Evolutionary conservation across 2,888 invertebrate genomes (phyloP).

Genomic region (Aleiodes testaceus): DNA sequence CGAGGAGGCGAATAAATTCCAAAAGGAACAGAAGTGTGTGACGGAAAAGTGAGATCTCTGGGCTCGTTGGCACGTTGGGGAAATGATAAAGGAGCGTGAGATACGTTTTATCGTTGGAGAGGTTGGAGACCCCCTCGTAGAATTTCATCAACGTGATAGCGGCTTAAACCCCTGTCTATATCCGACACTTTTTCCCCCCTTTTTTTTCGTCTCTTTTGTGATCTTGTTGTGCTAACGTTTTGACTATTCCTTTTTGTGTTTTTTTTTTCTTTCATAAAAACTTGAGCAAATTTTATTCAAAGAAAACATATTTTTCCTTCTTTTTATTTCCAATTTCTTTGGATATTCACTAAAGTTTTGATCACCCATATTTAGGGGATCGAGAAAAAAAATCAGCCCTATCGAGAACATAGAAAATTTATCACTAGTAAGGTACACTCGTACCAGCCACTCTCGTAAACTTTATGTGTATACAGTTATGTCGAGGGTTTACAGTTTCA

Average conservation of each 20-base stretch:
- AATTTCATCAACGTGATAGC: conserved; percentile 60
- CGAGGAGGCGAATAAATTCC: conserved; percentile 37
- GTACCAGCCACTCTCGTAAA: conserved; percentile 22
- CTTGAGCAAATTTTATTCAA: too few relatives aligned
- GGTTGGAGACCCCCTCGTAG: conserved; percentile 54
- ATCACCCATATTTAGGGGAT: too few relatives aligned
- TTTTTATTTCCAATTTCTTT: not conserved
- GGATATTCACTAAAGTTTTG: too few relatives aligned
- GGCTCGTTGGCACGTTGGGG: conserved; percentile 32
- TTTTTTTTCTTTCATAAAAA: conserved; percentile 27
- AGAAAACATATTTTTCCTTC: too few relatives aligned
- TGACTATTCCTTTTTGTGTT: conserved; percentile 24
- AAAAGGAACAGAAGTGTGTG: conserved; percentile 17
- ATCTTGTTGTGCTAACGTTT: too few relatives aligned
- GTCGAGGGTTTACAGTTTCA: too few relatives aligned
- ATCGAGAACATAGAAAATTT: conserved; percentile 26
- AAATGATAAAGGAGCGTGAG: conserved; percentile 47
- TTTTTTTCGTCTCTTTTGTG: conserved; percentile 21
- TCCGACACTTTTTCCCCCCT: not conserved
- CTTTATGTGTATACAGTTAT: not conserved
- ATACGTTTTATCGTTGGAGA: conserved; percentile 46
- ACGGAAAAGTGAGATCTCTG: conserved; percentile 27
- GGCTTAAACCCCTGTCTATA: conserved; percentile 54
- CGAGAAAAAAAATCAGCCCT: not conserved
- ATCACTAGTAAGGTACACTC: conserved; percentile 16